Percentiles rank a stretch among this genome's conserved stretches.
phyloP scores from a whole-genome alignment of 1,140 invertebrate species.

The Batillaria attramentaria region DNA sequence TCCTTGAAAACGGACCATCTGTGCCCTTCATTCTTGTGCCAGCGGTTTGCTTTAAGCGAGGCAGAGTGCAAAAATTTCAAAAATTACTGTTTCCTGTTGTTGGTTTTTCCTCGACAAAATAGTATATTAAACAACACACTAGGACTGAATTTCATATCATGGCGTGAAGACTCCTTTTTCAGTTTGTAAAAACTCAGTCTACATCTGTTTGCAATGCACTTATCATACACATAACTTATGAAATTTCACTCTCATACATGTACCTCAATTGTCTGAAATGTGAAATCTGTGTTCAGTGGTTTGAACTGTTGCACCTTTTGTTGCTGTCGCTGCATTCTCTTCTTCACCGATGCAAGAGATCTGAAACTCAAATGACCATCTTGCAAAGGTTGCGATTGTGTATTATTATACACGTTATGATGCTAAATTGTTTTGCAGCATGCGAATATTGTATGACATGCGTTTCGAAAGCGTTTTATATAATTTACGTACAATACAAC shows the following conservation, averaged over 20 bases:
- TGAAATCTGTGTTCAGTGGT: background rate
- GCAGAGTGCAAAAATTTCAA: background rate
- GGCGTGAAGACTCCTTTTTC: background rate
- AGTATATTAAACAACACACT: conserved; percentile 1
- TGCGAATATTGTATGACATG: too few species aligned
- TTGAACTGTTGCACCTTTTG: background rate
- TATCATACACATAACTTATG: background rate
- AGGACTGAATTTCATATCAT: background rate
- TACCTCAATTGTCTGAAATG: conserved; percentile 19
- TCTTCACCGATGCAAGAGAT: too few species aligned
- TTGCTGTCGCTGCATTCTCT: conserved; percentile 17
- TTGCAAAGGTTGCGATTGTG: too few species aligned
- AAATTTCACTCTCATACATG: background rate
- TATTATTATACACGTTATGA: too few species aligned
- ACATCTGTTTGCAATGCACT: background rate
- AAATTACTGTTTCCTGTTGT: background rate
- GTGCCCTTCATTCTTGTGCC: conserved; percentile 1
- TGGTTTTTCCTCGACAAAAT: background rate
- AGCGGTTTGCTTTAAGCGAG: background rate
- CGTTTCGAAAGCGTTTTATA: too few species aligned
- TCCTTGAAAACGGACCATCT: background rate
- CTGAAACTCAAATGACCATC: too few species aligned
- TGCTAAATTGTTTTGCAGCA: too few species aligned
- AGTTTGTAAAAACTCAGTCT: background rate
- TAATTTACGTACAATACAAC: too few species aligned